A percentile compares a stretch with the other conserved stretches of the same genome.
Evolutionary conservation across 2,797 vertebrate genomes (phyloP).

Genomic region (Euphonia xanthogaster): DNA sequence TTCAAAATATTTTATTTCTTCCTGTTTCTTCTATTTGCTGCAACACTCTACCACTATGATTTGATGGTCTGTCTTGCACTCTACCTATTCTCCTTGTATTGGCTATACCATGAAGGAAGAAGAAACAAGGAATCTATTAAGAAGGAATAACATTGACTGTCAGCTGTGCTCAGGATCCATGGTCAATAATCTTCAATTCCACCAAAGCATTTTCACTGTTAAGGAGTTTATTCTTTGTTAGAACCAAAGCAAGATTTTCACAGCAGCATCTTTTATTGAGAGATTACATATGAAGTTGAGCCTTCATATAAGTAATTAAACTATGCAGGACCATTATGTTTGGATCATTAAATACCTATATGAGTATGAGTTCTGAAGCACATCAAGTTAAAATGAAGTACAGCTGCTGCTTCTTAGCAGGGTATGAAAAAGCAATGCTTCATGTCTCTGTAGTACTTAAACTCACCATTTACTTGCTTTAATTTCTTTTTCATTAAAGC

Average conservation of each 20-base stretch:
- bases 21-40: conserved; percentile 83
- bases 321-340: conserved; percentile 79
- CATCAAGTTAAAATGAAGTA: conserved; percentile 71
- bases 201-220: conserved; percentile 57
- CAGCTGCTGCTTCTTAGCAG: conserved; percentile 70
- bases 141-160: conserved; percentile 58
- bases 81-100: conserved; percentile 86
- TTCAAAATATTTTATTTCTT: conserved; percentile 80
- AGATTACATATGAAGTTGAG: conserved; percentile 67
- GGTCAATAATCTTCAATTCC: conserved; percentile 34
- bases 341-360: conserved; percentile 78
- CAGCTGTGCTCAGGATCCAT: background rate
- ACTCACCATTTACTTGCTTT: conserved; percentile 55
- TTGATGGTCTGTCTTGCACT: conserved; percentile 85
- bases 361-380: conserved; percentile 74
- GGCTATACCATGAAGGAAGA: conserved; percentile 82
- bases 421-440: conserved; percentile 67
- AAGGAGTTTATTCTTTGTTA: conserved; percentile 58
- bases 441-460: conserved; percentile 59
- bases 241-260: conserved; percentile 64
- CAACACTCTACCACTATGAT: conserved; percentile 84
- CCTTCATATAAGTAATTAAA: conserved; percentile 78
- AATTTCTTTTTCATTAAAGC: conserved; percentile 69
- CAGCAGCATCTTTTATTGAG: conserved; percentile 67
- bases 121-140: conserved; percentile 69